A percentile compares a stretch with the other conserved stretches of the same genome.
Conservation (phyloP, 2,113 vertebrate species). For the Prunella himalayana region DNA sequence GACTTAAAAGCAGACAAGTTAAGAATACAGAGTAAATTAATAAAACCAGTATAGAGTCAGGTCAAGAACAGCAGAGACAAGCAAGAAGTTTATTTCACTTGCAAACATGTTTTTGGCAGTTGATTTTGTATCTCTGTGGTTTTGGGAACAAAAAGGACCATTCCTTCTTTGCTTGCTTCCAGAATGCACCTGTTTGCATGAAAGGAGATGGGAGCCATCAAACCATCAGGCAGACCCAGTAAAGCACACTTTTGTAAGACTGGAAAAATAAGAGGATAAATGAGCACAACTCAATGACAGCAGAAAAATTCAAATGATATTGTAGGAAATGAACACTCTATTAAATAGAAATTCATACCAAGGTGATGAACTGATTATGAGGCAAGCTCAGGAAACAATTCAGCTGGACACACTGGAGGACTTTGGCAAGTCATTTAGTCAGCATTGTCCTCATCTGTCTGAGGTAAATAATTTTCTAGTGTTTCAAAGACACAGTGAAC, state of each 20-base stretch:
- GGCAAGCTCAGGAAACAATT: background rate
- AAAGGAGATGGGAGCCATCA: background rate
- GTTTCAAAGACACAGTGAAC: background rate
- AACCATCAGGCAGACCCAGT: background rate
- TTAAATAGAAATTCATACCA: background rate
- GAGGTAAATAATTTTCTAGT: background rate
- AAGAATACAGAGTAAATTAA: constrained; percentile 39
- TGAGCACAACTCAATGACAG: background rate
- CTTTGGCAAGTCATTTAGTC: background rate
- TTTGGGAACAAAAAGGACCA: background rate
- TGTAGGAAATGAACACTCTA: background rate
- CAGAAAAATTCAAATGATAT: background rate
- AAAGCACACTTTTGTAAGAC: background rate
- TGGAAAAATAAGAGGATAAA: background rate
- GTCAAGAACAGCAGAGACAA: background rate
- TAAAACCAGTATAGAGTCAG: background rate
- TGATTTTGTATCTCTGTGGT: background rate
- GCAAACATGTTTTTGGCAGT: background rate
- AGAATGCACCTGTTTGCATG: background rate
- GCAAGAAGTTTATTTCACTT: background rate
- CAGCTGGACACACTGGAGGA: background rate
- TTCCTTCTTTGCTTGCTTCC: background rate
- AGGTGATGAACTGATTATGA: background rate
- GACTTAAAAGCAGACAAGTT: background rate
- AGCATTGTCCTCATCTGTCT: background rate